Percentiles rank a stretch among this genome's conserved stretches.
Conservation (phyloP, 2,888 invertebrate species). For the Drosophila mercatorum region DNA sequence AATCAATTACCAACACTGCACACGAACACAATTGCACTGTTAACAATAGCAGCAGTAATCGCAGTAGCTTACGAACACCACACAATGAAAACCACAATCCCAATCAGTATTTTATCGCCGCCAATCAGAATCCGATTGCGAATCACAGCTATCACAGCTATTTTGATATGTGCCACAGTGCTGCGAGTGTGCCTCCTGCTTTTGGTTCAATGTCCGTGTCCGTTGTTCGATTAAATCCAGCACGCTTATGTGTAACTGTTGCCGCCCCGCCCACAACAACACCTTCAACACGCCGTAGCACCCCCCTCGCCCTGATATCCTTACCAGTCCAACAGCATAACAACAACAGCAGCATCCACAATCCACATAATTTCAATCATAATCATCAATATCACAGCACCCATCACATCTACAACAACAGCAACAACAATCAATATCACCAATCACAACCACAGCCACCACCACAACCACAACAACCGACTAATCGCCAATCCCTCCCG, state of each 20-base stretch:
- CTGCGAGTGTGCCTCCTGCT: conserved; percentile 39
- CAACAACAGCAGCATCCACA: conserved; percentile 35
- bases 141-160: conserved; percentile 49
- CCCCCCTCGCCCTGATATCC: conserved; percentile 51
- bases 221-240: conserved; percentile 71
- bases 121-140: conserved; percentile 28
- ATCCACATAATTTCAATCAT: conserved; percentile 35
- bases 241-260: conserved; percentile 72
- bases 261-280: conserved; percentile 42
- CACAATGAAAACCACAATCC: conserved; percentile 48
- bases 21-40: conserved; percentile 35
- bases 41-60: conserved; percentile 35
- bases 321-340: conserved; percentile 38
- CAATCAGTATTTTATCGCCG: conserved; percentile 30
- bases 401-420: conserved; percentile 43
- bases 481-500: conserved; percentile 83
- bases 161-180: conserved; percentile 56
- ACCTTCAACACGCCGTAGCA: conserved; percentile 32
- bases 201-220: conserved; percentile 74
- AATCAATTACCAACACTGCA: conserved; percentile 42
- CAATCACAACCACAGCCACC: conserved; percentile 64
- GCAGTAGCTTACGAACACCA: conserved; percentile 30
- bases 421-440: conserved; percentile 32
- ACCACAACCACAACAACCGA: conserved; percentile 77
- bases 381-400: conserved; percentile 55